Evolutionary conservation across 2,797 vertebrate genomes (phyloP), one percentile per base, ranked within the genome.

Genomic region (Periparus ater): DNA sequence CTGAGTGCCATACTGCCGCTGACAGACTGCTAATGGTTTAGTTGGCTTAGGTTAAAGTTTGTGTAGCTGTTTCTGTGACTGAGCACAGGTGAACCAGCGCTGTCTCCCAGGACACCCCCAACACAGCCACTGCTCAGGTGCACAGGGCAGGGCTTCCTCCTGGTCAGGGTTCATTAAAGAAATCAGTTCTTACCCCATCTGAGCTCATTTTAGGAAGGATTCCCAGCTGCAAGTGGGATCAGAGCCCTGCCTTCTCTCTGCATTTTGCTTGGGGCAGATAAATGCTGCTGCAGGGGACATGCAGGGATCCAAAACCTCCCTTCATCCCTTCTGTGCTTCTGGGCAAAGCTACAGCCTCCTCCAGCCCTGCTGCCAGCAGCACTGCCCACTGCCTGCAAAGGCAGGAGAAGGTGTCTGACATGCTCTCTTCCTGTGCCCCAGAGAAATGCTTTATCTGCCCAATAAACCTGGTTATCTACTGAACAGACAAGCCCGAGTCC

Each of bases 381-480:
- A 1, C 36, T 11, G 53, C 51, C 79, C 40, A 6, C 14, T 1
- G 0, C 51, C 70, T n/a, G 57, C 5, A 45, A 84, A 96, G 71
- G 51, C 70, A 81, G 67, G 25, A 77, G 58, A 36, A 84, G 77
- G 80, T 47, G 68, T 61, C 32, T 79, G 60, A 88, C 79, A 17
- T 1, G 26, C 67, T 89, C 79, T 42, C 51, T 32, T 22, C 67
- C 87, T 21, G 71, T 0, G 7, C 83, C 79, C 7, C 0, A 74
- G 91, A 91, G 86, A 85, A 92, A 95, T 10, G 32, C n/a, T 74
- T 82, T 55, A 93, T 54, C 88, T 79, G 71, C 70, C 91, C 92
- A 86, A 76, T 26, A 91, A 96, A 91, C 53, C 65, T 65, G 71
- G 71, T 93, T 91, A 96, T 90, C 94, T 87, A 47, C 21, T 34